These are phyloP conservation scores for Apoda limacodes DNA, from an alignment of 2,888 invertebrate genomes.

Conservation along the genomic window DNA sequence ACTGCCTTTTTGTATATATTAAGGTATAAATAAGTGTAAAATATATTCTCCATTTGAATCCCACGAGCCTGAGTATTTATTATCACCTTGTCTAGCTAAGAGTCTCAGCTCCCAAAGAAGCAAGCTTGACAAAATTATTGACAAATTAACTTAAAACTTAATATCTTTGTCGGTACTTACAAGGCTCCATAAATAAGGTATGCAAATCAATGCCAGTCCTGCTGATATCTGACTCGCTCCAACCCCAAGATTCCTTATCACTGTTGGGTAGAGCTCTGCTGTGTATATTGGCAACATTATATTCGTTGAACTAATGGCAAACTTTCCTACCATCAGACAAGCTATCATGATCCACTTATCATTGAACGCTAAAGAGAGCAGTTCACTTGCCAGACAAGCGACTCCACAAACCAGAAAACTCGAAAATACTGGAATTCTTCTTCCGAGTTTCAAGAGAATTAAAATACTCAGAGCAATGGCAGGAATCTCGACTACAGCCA, in stretches of 20 bases:
- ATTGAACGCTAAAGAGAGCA: constrained; percentile 62
- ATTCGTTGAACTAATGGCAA: constrained; percentile 82
- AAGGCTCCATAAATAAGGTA: constrained; percentile 83
- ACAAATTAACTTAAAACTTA: too few species aligned
- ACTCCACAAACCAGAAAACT: constrained; percentile 77
- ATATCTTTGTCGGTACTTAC: too few species aligned
- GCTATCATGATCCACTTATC: constrained; percentile 77
- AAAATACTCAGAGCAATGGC: constrained; percentile 82
- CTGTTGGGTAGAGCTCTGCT: constrained; percentile 78
- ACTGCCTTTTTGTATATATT: too few species aligned
- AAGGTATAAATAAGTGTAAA: too few species aligned
- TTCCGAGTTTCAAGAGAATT: constrained; percentile 79
- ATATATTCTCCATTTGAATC: too few species aligned
- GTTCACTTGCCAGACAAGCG: constrained; percentile 74
- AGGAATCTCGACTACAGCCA: constrained; percentile 82
- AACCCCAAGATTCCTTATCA: constrained; percentile 77
- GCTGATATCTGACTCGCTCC: constrained; percentile 82
- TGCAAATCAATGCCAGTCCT: constrained; percentile 79
- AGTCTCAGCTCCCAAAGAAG: too few species aligned
- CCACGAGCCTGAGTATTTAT: too few species aligned
- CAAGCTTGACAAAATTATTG: too few species aligned
- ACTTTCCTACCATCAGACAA: constrained; percentile 84
- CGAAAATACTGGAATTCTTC: constrained; percentile 77
- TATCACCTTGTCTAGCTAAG: too few species aligned
- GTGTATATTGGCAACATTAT: constrained; percentile 83